Base-by-base conservation (phyloP, 2,797 vertebrate genomes). In the Podargus strigoides region DNA sequence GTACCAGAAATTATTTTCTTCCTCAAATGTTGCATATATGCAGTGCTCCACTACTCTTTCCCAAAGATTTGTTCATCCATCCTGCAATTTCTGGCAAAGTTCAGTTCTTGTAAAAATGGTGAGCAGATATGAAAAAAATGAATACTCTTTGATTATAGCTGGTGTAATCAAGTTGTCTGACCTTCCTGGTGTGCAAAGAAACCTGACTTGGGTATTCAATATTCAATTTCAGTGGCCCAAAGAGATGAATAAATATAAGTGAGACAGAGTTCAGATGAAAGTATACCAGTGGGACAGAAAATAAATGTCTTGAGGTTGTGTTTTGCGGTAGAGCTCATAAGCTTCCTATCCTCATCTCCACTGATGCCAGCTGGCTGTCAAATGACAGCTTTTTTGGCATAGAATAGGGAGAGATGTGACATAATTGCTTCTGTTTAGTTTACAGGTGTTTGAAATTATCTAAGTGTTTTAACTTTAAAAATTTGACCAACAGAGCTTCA, bases 241-340 rank as follows among this genome's bases (percentile, higher is more conserved):
- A 93, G 76, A 93, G 78, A 94, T 95, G 93, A 95, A 97, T 95
- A 94, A 95, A 95, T 95, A 62, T 87, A 87, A 95, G 78, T 66
- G 82, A 95, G 87, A 83, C 78, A 94, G 90, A 89, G 69, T 92
- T 93, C 90, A 79, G 89, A 78, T 75, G 76, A 91, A 95, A 94
- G 76, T 80, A 73, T 68, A 91, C 92, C 82, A 15, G 34, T 84
- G 82, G 79, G 93, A 92, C 53, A 92, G 87, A 96, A 95, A 96
- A 96, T 91, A 92, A 95, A 95, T 89, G 59, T 87, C 92, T 93
- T 76, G 55, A 93, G 79, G 73, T 83, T 83, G 49, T 87, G 55
- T 95, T 92, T 88, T 89, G 34, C 66, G 76, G 44, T 55, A 68
- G 53, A 81, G 56, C 76, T 93, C 58, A 72, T 80, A 90, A 60